A percentile compares a stretch with the other conserved stretches of the same genome.
phyloP scores from a whole-genome alignment of 2,888 invertebrate genomes.

The Pseudococcus longispinus region DNA sequence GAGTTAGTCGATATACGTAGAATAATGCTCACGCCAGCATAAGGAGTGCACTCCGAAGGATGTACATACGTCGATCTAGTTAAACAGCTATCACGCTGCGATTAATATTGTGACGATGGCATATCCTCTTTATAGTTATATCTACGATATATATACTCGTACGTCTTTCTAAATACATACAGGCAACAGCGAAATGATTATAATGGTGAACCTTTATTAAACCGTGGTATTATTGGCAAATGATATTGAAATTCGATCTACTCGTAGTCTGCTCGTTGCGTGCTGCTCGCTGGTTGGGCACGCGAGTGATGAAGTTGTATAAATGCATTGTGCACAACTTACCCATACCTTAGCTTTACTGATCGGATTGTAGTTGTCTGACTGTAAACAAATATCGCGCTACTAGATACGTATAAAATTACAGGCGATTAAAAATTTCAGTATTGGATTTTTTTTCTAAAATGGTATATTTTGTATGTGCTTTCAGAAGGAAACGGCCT shows the following conservation, averaged over 20 bases:
- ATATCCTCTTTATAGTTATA: too few relatives aligned
- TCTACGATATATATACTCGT: too few relatives aligned
- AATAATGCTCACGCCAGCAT: not conserved
- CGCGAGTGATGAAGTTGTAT: not conserved
- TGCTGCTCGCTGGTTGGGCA: not conserved
- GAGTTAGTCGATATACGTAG: not conserved
- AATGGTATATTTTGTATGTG: not conserved
- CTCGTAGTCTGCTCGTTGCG: not conserved
- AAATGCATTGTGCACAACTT: conserved; percentile 5
- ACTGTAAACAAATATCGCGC: not conserved
- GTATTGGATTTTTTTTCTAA: not conserved
- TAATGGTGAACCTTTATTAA: not conserved
- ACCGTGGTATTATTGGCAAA: not conserved
- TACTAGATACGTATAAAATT: not conserved
- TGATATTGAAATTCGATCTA: conserved; percentile 15
- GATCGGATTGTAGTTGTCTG: not conserved
- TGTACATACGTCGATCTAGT: conserved; percentile 6
- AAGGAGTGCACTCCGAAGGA: conserved; percentile 5
- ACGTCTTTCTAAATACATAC: not conserved
- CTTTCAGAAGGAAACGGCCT: conserved; percentile 53
- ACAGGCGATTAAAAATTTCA: not conserved
- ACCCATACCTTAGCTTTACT: not conserved
- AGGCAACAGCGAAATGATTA: not conserved
- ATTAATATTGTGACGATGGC: not conserved
- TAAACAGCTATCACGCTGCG: conserved; percentile 30